Percentiles rank a stretch among this genome's conserved stretches.
Evolutionary conservation across 2,797 vertebrate species (phyloP).

Genomic region (Mareca strepera): DNA sequence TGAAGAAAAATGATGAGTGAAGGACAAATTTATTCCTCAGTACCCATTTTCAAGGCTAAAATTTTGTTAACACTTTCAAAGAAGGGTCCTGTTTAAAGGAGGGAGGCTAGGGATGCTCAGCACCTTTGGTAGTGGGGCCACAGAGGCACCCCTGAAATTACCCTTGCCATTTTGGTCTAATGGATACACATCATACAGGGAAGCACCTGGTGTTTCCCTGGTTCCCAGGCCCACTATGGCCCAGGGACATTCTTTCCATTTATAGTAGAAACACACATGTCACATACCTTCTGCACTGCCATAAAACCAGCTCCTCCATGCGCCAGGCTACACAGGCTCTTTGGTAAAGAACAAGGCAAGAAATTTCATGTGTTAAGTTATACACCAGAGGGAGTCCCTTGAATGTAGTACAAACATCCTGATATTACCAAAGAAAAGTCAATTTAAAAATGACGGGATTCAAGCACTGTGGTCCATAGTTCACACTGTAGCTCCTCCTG

Average conservation of each 20-base stretch:
- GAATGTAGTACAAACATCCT: constrained; percentile 76
- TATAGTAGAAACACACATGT: constrained; percentile 55
- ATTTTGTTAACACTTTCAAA: background rate
- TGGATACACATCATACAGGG: background rate
- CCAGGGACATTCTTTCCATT: constrained; percentile 44
- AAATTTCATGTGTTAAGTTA: constrained; percentile 77
- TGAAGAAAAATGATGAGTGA: background rate
- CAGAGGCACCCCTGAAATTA: background rate
- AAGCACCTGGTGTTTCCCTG: background rate
- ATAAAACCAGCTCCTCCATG: constrained; percentile 48
- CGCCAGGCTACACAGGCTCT: constrained; percentile 33
- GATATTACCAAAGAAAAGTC: constrained; percentile 74
- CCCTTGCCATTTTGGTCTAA: constrained; percentile 12
- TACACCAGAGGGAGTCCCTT: constrained; percentile 81
- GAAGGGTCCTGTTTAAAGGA: background rate
- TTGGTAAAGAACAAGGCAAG: constrained; percentile 60
- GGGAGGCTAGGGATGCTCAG: background rate
- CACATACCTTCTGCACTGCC: constrained; percentile 30
- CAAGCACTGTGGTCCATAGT: constrained; percentile 45
- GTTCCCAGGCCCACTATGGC: background rate
- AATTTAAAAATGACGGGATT: constrained; percentile 68
- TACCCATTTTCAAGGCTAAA: background rate
- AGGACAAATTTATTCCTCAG: background rate
- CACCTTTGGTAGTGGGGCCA: background rate
- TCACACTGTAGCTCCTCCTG: constrained; percentile 26